A percentile compares a stretch with the other conserved stretches of the same genome.
Conservation (phyloP, 2,888 invertebrate genomes). For the Polia nebulosa region DNA sequence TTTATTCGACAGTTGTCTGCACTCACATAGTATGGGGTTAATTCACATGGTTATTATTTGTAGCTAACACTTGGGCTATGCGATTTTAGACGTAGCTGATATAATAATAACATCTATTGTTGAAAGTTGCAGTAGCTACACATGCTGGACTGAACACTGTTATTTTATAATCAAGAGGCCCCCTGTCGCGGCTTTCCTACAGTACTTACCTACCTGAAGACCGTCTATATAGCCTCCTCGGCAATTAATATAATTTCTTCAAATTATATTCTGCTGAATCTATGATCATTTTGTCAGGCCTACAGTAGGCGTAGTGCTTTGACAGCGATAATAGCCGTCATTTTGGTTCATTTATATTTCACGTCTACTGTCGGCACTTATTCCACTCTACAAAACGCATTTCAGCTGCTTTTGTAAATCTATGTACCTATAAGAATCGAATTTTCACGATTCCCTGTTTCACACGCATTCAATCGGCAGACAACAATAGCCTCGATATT, state of each 20-base stretch:
- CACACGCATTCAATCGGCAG: not conserved
- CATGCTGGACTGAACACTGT: not conserved
- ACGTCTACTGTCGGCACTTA: too few species aligned
- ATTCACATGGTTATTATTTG: not conserved
- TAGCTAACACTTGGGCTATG: not conserved
- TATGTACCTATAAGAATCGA: not conserved
- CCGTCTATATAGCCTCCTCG: not conserved
- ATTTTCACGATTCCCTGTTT: not conserved
- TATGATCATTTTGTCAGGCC: not conserved
- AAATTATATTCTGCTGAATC: not conserved
- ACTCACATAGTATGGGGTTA: conserved; percentile 1
- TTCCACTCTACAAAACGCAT: conserved; percentile 5
- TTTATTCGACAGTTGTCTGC: conserved; percentile 9
- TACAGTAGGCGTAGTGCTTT: not conserved
- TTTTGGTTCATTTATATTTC: conserved; percentile 2
- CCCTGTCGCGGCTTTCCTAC: not conserved
- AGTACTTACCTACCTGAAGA: conserved; percentile 1
- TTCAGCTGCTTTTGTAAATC: not conserved
- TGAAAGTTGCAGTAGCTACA: not conserved
- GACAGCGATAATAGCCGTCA: not conserved
- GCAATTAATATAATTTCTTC: conserved; percentile 7
- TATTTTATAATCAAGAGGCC: conserved; percentile 9
- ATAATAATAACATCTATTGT: conserved; percentile 4
- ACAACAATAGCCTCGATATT: not conserved
- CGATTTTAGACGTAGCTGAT: not conserved